Base-by-base conservation (phyloP, 2,113 vertebrate genomes). In the Brachypodius melanocephalos region DNA sequence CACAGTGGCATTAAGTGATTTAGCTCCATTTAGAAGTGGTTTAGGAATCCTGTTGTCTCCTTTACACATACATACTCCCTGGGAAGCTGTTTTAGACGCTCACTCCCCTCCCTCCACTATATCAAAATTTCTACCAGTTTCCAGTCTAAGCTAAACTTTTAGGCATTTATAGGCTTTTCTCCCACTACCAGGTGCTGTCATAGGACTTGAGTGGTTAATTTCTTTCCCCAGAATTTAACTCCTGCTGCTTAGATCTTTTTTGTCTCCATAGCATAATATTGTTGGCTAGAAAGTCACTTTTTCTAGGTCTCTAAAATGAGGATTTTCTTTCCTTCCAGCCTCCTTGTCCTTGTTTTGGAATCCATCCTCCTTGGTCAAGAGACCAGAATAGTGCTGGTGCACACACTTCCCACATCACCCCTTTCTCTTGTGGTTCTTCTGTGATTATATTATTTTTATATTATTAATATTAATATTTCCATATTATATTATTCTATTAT, bases 331-430 rank as follows among this genome's bases (percentile, higher is more conserved):
- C 12, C 28, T 43, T 75, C 32, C 42, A 79, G 18, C 4, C 10
- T 45, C 6, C 29, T 43, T 62, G 32, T 19, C 17, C 15, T 34
- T 45, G 15, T 55, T 81, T 32, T 67, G 48, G 14, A 71, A 55
- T 43, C 12, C 19, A 34, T 25, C 3, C 48, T 77, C 14, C 28
- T 45, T 38, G 28, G 21, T 49, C n/a, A 83, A 49, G 51, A 79
- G 18, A 71, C 8, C 14, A 58, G 25, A 58, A 54, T 0, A 45
- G 5, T 42, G 21, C 0, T 0, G 2, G 1, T 20, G 3, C 20
- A 34, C 65, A 71, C 6, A 17, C 2, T 40, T 18, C 5, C 17
- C 16, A 72, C 20, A 63, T 10, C 31, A 52, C 1, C 4, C 6
- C 5, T 31, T 71, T 61, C 20, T 62, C 46, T 38, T n/a, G 10